Base-by-base conservation (phyloP, 2,888 invertebrate genomes). In the Drosophila meridiana region DNA sequence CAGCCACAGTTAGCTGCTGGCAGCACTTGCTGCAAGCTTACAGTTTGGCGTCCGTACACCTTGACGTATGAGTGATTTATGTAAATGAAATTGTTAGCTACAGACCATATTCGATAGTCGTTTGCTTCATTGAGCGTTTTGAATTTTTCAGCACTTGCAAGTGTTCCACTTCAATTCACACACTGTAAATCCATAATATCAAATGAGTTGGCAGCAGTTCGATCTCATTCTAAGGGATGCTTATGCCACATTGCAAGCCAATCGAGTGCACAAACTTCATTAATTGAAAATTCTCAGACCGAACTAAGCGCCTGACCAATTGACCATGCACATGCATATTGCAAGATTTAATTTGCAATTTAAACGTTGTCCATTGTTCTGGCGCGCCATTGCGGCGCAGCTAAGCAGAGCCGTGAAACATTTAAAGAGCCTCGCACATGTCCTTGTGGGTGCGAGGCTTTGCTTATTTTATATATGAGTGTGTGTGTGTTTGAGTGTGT, bases 11-110 rank as follows among this genome's bases (percentile, higher is more conserved):
- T 28, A 62, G 68, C 68, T 64, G 76, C 80, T 65, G 59, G 74
- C 77, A 64, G 45, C 73, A 57, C 38, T 59, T 52, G 14, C 48
- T 50, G 38, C 38, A 20, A 20, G 61, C 52, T 57, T 60, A 38
- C 26, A 36, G 45, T 40, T 26, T 14, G 20, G 7, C 42, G 43
- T 48, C 43, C 68, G 65, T 73, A 67, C 75, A 86, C 73, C 85
- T 81, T 73, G 87, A 70, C 79, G 84, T 69, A 72, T 73, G 78
- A 86, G 84, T 85, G 85, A 85, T 86, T 88, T 86, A 86, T 85
- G 89, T 73, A 80, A 86, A 86, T 83, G 62, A 75, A 88, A 86
- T 76, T 85, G 72, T 74, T 74, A 83, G 73, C 63, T 76, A 59
- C 73, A 30, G 56, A 67, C 74, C 50, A 56, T 53, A 52, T 20